A percentile compares a stretch with the other conserved stretches of the same genome.
These are phyloP conservation scores for Galerucella calmariensis DNA, from an alignment of 2,888 invertebrate genomes.

Conservation along the genomic window DNA sequence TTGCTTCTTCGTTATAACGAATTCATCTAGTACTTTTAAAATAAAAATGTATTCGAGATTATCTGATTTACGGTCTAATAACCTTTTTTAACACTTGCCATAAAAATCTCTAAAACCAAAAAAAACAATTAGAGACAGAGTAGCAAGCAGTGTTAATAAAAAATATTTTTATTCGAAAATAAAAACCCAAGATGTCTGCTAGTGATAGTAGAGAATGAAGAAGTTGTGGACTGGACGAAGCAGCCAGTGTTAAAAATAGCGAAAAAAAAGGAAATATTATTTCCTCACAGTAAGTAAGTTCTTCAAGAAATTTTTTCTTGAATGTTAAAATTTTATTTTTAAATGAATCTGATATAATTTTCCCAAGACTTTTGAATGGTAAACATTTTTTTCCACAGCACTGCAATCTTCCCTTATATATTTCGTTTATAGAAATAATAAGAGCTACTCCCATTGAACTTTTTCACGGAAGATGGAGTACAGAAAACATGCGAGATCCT, in stretches of 20 bases:
- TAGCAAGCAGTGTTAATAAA: conserved; percentile 9
- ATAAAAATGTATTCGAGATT: conserved; percentile 17
- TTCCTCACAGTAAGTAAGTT: no score
- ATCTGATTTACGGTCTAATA: conserved; percentile 28
- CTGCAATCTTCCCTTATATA: background rate
- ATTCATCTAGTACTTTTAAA: conserved; percentile 26
- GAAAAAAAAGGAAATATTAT: no score
- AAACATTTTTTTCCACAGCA: background rate
- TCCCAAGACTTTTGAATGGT: background rate
- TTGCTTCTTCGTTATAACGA: conserved; percentile 21
- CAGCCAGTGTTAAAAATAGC: no score
- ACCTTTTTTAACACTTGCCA: conserved; percentile 30
- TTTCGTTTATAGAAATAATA: conserved; percentile 1
- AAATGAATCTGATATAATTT: no score
- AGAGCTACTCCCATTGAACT: background rate
- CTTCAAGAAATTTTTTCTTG: no score
- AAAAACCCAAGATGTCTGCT: conserved; percentile 13
- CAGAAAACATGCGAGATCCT: conserved; percentile 46
- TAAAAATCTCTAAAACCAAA: conserved; percentile 9
- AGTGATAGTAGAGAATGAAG: background rate
- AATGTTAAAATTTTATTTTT: no score
- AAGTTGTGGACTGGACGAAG: background rate
- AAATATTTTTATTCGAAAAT: conserved; percentile 24
- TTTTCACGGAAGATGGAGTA: conserved; percentile 35
- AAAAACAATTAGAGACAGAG: conserved; percentile 11